Base-by-base conservation (phyloP, 2,888 invertebrate species). In the Pheosia gnoma region DNA sequence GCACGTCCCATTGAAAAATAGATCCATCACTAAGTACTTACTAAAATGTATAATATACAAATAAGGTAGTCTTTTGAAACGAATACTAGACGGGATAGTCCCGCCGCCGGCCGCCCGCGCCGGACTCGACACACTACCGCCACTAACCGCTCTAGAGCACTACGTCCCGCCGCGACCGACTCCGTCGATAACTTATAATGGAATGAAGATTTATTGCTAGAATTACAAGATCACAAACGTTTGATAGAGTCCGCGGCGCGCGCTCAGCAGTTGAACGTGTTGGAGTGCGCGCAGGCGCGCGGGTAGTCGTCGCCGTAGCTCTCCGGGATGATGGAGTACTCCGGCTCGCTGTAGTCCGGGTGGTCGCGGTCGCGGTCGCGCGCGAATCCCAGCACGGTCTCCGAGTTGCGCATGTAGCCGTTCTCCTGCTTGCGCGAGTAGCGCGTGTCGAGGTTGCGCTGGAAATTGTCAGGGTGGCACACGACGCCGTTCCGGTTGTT, bases 121-220 rank as follows among this genome's bases (percentile, higher is more conserved):
- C 75, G 75, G 77, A 69, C 70, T 72, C 75, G 66, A 70, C 74
- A 67, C 61, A 74, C 90, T 89, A 88, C 85, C 76, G 85, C 88
- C 88, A 91, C 90, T 90, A 88, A 88, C 84, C 86, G 87, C 89
- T 87, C 91, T 90, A 91, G 86, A 90, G 88, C 92, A 87, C 91
- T 91, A 91, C 88, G 86, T 84, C 83, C 82, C 86, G 81, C 86
- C 89, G 82, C 87, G 82, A 82, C 75, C 70, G 74, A 78, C 80
- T 82, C 80, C 82, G 82, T 86, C 85, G 89, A 83, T 83, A 91
- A 90, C 90, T 85, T 91, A 25, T 25, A 90, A 89, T 90, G 93
- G 93, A 94, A 94, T 93, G 94, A 92, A 94, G 91, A 87, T 89
- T 94, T 94, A 94, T 94, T 94, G 93, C 94, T 94, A 94, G 86